phyloP scores from a whole-genome alignment of 2,888 invertebrate genomes.

The Melipona bicolor region DNA sequence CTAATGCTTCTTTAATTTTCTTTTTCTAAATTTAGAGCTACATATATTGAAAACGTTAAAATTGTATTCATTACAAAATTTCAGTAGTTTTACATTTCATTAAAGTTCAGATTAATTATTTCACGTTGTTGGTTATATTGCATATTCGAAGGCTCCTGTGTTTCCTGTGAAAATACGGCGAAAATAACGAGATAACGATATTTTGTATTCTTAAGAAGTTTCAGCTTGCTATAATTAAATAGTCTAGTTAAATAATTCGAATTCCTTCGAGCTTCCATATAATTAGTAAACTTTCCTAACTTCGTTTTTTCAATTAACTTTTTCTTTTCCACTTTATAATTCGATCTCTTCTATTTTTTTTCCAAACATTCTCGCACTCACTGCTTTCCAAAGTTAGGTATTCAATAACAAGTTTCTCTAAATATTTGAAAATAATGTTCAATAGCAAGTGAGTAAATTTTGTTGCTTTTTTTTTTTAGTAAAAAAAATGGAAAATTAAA shows the following conservation, averaged over 20 bases:
- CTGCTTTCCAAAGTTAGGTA: background rate
- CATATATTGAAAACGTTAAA: no score
- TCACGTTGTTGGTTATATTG: background rate
- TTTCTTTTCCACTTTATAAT: background rate
- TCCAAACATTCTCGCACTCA: background rate
- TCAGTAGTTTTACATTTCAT: no score
- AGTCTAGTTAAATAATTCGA: conserved; percentile 10
- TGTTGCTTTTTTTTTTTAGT: background rate
- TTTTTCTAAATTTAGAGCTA: no score
- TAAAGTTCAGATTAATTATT: background rate
- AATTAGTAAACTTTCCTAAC: background rate
- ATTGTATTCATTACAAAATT: no score
- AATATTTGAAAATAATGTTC: no score
- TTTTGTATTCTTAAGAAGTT: background rate
- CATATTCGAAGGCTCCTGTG: rapidly evolving
- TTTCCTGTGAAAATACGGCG: background rate
- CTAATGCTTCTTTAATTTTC: no score
- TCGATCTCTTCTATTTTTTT: background rate
- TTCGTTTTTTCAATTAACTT: background rate
- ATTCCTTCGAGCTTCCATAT: background rate
- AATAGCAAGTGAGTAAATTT: no score
- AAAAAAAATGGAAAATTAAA: background rate
- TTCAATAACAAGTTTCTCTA: no score
- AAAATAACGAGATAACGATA: background rate
- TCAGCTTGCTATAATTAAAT: background rate